Evolutionary conservation across 64 coral and sea anemone genomes (phyloP), one percentile per base, ranked within the genome.

Genomic region (Montipora cactus): DNA sequence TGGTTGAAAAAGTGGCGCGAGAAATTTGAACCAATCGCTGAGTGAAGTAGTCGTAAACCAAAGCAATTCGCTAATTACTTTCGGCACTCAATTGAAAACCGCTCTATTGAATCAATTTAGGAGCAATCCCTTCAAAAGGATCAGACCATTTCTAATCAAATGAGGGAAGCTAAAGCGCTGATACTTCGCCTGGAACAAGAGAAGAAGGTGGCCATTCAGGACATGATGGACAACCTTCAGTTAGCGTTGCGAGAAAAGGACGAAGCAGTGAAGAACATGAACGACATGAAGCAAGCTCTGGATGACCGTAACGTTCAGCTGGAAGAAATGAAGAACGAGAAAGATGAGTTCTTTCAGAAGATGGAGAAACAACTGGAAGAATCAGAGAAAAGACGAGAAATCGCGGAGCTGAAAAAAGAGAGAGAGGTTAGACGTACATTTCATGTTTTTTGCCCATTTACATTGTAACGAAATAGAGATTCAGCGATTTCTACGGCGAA

Each of bases 341-440:
- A 99, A 16, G 95, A 99, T 5, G 98, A 99, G 28, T 94, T 99
- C 85, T 94, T 99, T 49, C 95, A 94, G 12, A 99, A 96, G 70
- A 99, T 99, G 98, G 98, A 94, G 53, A 99, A 99, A 89, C 95
- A 95, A 45, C 87, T 99, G 5, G 98, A 99, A 37, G 98, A 99
- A 67, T 94, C 95, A 13, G 98, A 96, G 76, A 96, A 94, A 67
- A 94, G 83, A 52, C 81, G 86, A 67, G 92, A 96, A 81, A 59
- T 94, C 18, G 75, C 94, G 2, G 96, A 97, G 80, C 18, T 99
- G 79, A 94, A 96, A 59, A 96, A 96, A 74, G 92, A 94, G 47
- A 68, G 95, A 74, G 94, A 96, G 76, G 76, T 78, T 12, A 14
- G 46, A 46, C 50, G 37, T 19, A 52, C 25, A 28, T 49, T 9